These are phyloP conservation scores for Lypha dubia DNA, from an alignment of 2,888 invertebrate genomes.

Conservation along the genomic window DNA sequence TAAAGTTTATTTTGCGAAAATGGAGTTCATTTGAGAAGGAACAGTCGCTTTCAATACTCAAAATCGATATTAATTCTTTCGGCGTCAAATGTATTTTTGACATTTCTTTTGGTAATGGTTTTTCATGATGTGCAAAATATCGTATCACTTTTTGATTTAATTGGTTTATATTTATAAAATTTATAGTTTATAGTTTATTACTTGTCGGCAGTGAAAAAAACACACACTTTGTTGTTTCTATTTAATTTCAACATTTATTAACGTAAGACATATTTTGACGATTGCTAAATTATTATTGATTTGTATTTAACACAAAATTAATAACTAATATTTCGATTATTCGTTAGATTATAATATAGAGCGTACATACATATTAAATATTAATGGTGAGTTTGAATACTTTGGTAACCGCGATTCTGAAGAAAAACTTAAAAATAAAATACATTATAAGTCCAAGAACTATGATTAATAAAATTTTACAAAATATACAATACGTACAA, in stretches of 20 bases:
- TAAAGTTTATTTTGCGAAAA: too few relatives aligned
- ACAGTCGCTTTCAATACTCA: too few relatives aligned
- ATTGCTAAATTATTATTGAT: conserved; percentile 48
- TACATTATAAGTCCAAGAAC: conserved; percentile 12
- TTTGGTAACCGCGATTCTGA: conserved; percentile 63
- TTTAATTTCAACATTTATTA: conserved; percentile 63
- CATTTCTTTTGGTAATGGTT: too few relatives aligned
- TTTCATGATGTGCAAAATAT: too few relatives aligned
- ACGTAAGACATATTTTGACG: conserved; percentile 50
- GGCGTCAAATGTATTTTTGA: too few relatives aligned
- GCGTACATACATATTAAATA: conserved; percentile 38
- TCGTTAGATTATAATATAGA: conserved; percentile 43
- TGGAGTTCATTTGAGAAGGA: too few relatives aligned
- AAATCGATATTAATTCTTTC: too few relatives aligned
- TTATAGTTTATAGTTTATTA: background rate
- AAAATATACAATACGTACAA: conserved; percentile 60
- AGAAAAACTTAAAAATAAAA: conserved; percentile 13
- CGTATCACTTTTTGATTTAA: too few relatives aligned
- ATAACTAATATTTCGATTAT: conserved; percentile 57
- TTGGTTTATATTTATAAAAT: too few relatives aligned
- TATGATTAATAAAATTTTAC: conserved; percentile 42
- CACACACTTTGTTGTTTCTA: background rate
- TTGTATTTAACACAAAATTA: conserved; percentile 58
- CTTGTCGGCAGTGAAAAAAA: background rate
- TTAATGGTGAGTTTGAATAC: conserved; percentile 60